Evolutionary conservation across 2,797 vertebrate genomes (phyloP).

Genomic region (Pantherophis vulpinus): DNA sequence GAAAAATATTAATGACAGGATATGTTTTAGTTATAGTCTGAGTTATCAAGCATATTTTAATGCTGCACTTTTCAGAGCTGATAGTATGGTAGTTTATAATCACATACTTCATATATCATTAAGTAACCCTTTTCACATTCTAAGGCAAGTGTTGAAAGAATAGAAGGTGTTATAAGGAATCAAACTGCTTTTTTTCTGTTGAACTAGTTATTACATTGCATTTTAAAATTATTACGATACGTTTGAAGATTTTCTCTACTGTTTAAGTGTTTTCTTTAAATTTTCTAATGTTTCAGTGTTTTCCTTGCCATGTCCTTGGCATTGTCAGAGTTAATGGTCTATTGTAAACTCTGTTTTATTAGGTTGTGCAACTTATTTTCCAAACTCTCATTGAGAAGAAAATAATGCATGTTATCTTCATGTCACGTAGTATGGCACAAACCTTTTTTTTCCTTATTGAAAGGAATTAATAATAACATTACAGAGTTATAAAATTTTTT

Average conservation of each 20-base stretch:
- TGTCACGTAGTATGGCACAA: background rate
- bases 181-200: background rate
- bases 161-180: background rate
- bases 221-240: background rate
- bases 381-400: background rate
- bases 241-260: background rate
- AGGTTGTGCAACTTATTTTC: background rate
- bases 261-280: background rate
- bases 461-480: background rate
- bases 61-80: background rate
- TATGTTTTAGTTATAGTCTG: background rate
- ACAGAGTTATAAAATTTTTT: background rate
- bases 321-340: background rate
- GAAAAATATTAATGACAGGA: background rate
- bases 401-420: background rate
- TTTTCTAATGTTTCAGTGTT: background rate
- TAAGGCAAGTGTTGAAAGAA: background rate
- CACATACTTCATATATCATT: background rate
- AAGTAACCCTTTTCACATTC: background rate
- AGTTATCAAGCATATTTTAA: background rate
- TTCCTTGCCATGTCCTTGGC: background rate
- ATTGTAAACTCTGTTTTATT: background rate
- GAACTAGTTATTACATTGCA: background rate
- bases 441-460: background rate
- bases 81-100: background rate